These are phyloP conservation scores for Lampris incognitus DNA, from an alignment of 2,113 vertebrate genomes.

Conservation along the genomic window DNA sequence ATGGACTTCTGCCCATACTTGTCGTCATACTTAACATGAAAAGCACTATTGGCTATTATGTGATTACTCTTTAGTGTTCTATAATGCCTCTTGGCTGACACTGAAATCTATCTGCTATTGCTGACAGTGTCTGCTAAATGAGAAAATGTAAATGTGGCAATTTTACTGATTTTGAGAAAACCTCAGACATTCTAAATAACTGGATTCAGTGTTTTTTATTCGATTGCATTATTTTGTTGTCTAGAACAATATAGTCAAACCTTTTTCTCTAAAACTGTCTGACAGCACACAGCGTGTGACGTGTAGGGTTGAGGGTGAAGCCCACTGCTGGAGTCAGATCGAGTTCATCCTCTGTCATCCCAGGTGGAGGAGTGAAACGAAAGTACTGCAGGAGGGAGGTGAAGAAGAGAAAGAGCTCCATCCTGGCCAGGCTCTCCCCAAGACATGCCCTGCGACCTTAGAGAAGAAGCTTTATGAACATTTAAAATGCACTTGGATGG, in stretches of 20 bases:
- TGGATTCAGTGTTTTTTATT: too few relatives aligned
- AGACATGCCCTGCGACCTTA: background rate
- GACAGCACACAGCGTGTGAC: conserved; percentile 19
- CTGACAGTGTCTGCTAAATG: too few relatives aligned
- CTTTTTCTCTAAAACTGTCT: background rate
- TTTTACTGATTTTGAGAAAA: too few relatives aligned
- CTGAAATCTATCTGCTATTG: too few relatives aligned
- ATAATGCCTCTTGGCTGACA: too few relatives aligned
- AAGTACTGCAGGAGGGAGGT: conserved; percentile 36
- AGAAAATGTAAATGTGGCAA: too few relatives aligned
- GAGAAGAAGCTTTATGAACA: background rate
- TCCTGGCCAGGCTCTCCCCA: background rate
- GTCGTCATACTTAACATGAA: too few relatives aligned
- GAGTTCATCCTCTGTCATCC: conserved; percentile 66
- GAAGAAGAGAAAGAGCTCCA: background rate
- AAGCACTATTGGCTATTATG: too few relatives aligned
- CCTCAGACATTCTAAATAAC: too few relatives aligned
- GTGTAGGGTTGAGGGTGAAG: conserved; percentile 35
- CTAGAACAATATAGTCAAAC: background rate
- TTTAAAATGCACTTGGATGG: background rate
- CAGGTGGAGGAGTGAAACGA: conserved; percentile 68
- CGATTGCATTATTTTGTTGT: too few relatives aligned
- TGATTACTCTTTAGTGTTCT: too few relatives aligned
- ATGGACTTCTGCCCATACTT: too few relatives aligned
- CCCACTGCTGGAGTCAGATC: conserved; percentile 65